phyloP scores from a whole-genome alignment of 1,140 invertebrate genomes.

The Hesperophylax magnus region DNA sequence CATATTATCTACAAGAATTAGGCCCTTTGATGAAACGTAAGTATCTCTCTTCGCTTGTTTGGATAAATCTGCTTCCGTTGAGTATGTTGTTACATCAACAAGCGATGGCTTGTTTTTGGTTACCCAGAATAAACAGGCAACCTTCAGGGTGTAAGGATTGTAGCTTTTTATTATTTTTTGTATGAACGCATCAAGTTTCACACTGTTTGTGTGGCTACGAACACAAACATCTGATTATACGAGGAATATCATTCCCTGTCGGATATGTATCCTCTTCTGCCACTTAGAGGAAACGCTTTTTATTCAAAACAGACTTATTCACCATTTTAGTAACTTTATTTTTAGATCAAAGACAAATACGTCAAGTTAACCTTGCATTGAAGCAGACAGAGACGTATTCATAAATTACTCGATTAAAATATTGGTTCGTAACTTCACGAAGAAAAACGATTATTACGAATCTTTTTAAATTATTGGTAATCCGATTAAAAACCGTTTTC shows the following conservation, averaged over 20 bases:
- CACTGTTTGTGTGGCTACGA: slow-evolving; percentile 47
- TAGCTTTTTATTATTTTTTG: slow-evolving; percentile 28
- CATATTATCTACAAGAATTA: background rate
- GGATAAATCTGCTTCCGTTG: slow-evolving; percentile 48
- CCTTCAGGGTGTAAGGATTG: slow-evolving; percentile 9
- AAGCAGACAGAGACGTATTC: no score
- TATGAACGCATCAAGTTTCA: slow-evolving; percentile 42
- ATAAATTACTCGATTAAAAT: no score
- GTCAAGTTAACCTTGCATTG: no score
- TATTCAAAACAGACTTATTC: no score
- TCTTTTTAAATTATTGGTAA: no score
- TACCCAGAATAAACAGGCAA: slow-evolving; percentile 36
- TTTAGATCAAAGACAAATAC: no score
- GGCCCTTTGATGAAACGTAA: slow-evolving; percentile 14
- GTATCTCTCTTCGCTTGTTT: slow-evolving; percentile 9
- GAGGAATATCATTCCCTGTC: background rate
- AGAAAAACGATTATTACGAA: no score
- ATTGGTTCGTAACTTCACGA: no score
- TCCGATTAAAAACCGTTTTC: no score
- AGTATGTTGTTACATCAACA: slow-evolving; percentile 53
- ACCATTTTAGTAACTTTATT: no score
- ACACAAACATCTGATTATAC: slow-evolving; percentile 25
- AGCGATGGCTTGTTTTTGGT: slow-evolving; percentile 42
- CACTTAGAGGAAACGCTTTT: background rate
- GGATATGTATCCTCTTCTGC: background rate